A percentile compares a stretch with the other conserved stretches of the same genome.
phyloP scores from a whole-genome alignment of 2,888 invertebrate genomes.

The Drosophila falleni region DNA sequence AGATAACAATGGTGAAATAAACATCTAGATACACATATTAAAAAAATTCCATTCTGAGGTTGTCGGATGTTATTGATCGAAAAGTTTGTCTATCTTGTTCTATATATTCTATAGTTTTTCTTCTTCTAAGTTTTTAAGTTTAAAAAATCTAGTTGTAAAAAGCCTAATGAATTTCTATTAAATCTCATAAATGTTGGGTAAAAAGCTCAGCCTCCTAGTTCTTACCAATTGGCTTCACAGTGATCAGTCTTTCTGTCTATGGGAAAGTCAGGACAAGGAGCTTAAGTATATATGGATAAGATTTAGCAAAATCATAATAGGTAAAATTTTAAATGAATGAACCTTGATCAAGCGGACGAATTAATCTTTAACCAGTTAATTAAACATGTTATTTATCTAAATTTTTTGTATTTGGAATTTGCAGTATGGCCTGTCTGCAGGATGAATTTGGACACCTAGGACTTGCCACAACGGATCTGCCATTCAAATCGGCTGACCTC shows the following conservation, averaged over 20 bases:
- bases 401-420: conserved; percentile 53
- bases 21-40: conserved; percentile 9
- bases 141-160: neutral
- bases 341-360: neutral
- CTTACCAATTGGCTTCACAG: no score
- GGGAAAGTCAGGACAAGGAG: no score
- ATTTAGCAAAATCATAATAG: neutral
- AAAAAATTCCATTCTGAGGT: neutral
- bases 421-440: conserved; percentile 89
- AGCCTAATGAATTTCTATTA: no score
- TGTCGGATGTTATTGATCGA: neutral
- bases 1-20: conserved; percentile 5
- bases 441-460: conserved; percentile 88
- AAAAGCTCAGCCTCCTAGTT: no score
- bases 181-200: no score
- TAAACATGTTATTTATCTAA: neutral
- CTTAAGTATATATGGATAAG: no score
- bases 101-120: neutral
- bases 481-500: conserved; percentile 76
- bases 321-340: neutral
- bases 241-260: no score
- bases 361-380: neutral
- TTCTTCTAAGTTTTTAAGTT: neutral
- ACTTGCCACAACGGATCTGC: conserved; percentile 80
- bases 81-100: neutral